A percentile compares a stretch with the other conserved stretches of the same genome.
Conservation (phyloP, 2,888 invertebrate genomes). For the Cryptosula pallasiana region DNA sequence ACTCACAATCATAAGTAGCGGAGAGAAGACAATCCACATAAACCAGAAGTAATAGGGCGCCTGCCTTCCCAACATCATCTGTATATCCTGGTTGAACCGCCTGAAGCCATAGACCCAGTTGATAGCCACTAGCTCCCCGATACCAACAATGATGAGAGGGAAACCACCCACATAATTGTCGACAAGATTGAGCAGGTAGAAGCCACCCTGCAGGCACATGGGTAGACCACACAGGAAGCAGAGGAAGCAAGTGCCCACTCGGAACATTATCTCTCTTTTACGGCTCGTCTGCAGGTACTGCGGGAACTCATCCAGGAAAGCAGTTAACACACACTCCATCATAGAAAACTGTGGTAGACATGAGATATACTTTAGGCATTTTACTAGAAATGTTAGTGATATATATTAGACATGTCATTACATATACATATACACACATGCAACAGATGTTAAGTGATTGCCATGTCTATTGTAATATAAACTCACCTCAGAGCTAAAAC, state of each 20-base stretch:
- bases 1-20: conserved; percentile 39
- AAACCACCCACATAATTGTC: conserved; percentile 49
- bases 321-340: conserved; percentile 31
- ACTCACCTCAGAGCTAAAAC: conserved; percentile 35
- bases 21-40: conserved; percentile 40
- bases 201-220: conserved; percentile 41
- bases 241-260: conserved; percentile 28
- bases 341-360: conserved; percentile 32
- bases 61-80: conserved; percentile 41
- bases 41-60: conserved; percentile 34
- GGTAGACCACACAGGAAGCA: conserved; percentile 36
- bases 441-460: background rate
- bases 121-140: conserved; percentile 46
- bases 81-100: conserved; percentile 39
- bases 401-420: too few relatives aligned
- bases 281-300: conserved; percentile 29
- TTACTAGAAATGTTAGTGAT: too few relatives aligned
- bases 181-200: conserved; percentile 48
- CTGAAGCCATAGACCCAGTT: conserved; percentile 46
- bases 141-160: conserved; percentile 50
- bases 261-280: conserved; percentile 31
- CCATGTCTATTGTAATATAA: background rate
- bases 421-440: background rate
- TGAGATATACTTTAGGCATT: too few relatives aligned
- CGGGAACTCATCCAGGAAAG: conserved; percentile 32